Evolutionary conservation across 1,140 invertebrate species (phyloP).

Genomic region (Bombyx mandarina): DNA sequence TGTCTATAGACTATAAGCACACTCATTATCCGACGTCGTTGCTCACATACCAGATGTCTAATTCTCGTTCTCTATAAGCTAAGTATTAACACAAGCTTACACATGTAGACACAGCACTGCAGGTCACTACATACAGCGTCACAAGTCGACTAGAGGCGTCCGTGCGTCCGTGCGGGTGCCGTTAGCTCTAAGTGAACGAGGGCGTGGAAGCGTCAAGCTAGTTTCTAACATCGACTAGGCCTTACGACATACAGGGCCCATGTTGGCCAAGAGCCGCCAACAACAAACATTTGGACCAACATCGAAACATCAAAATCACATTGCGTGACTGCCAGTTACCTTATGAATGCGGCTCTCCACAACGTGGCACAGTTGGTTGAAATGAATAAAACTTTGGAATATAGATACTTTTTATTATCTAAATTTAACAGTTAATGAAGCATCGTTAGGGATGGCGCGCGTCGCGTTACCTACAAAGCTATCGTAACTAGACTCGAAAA

Average conservation of each 20-base stretch:
- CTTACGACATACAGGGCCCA: constrained; percentile 49
- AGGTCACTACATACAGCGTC: background rate
- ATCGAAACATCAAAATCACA: constrained; percentile 35
- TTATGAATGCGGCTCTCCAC: constrained; percentile 54
- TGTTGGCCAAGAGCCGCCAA: constrained; percentile 31
- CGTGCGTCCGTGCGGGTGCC: background rate
- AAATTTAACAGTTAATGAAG: constrained; percentile 57
- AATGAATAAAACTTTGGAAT: constrained; percentile 70
- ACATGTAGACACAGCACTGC: background rate
- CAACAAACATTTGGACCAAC: constrained; percentile 39
- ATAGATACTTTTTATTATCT: constrained; percentile 68
- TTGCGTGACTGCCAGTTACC: constrained; percentile 45
- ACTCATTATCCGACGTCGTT: constrained; percentile 41
- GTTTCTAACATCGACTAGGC: constrained; percentile 50
- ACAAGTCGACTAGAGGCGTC: background rate
- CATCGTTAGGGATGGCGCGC: constrained; percentile 11
- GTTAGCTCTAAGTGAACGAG: background rate
- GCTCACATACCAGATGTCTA: constrained; percentile 66
- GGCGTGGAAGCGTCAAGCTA: constrained; percentile 33
- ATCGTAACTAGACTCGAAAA: no score
- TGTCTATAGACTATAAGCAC: constrained; percentile 51
- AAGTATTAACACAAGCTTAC: background rate
- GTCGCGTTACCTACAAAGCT: no score
- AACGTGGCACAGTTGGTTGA: constrained; percentile 52
- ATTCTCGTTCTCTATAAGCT: background rate